These are phyloP conservation scores for Apamea sordens DNA, from an alignment of 2,888 invertebrate species.

Conservation along the genomic window DNA sequence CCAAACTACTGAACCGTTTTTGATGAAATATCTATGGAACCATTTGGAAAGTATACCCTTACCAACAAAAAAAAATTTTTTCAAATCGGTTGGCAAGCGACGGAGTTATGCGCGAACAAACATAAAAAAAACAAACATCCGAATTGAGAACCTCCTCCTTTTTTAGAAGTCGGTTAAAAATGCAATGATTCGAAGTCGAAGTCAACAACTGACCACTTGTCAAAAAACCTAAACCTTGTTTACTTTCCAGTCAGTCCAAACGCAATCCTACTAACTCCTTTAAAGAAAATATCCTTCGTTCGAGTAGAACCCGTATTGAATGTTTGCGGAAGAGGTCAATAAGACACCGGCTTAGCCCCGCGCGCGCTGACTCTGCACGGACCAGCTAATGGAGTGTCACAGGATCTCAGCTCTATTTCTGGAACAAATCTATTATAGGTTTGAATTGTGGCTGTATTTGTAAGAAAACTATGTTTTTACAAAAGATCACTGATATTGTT, in stretches of 20 bases:
- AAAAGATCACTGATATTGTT: neutral
- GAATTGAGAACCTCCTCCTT: no score
- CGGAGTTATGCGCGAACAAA: no score
- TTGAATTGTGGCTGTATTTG: conserved; percentile 33
- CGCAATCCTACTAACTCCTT: conserved; percentile 21
- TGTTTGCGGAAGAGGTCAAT: conserved; percentile 60
- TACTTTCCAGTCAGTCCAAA: conserved; percentile 16
- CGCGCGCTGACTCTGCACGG: conserved; percentile 57
- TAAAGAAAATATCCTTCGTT: conserved; percentile 44
- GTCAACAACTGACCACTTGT: neutral
- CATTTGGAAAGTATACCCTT: no score
- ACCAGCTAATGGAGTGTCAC: conserved; percentile 59
- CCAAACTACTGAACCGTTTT: no score
- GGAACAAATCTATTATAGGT: conserved; percentile 48
- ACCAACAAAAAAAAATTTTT: no score
- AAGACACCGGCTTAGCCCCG: conserved; percentile 54
- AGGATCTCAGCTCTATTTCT: conserved; percentile 34
- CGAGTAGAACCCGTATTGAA: conserved; percentile 32
- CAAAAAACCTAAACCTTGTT: neutral
- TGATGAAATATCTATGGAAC: no score
- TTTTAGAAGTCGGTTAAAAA: no score
- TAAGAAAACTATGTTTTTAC: conserved; percentile 6
- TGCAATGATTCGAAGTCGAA: neutral
- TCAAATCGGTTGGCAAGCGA: no score
- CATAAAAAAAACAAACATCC: no score